Evolutionary conservation across 1,140 invertebrate genomes (phyloP), one percentile per base, ranked within the genome.

Genomic region (Mesaphorura yosii): DNA sequence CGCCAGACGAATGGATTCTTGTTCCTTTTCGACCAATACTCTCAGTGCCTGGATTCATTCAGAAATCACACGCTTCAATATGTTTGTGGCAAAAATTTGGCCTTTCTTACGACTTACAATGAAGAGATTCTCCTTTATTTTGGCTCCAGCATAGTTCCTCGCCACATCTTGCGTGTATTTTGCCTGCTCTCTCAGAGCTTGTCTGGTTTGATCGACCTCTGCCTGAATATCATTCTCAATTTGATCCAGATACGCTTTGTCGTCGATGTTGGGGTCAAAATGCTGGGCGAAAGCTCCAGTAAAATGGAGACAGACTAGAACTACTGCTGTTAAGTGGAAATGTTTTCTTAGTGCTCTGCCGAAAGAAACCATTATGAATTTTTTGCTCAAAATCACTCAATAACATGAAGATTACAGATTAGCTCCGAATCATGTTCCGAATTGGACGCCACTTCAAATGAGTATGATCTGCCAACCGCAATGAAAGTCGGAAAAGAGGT

Each of bases 121-220:
- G 41, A 63, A 59, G 17, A 63, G 31, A 48, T 58, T 63, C 44
- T 59, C 40, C 45, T 58, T 63, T 14, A 63, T 15, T 42, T 55
- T 59, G 7, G 55, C 55, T 19, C 38, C 53, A 51, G 59, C 58
- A 44, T 49, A 63, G n/a, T 26, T 37, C 44, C 37, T 38, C 2
- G 60, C 51, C n/a, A 50, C 45, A 17, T 31, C 26, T 44, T 59
- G 47, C 2, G 59, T 26, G 14, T 48, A 41, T 42, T 37, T 46
- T 3, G 48, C 47, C 42, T 58, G 31, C 15, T 57, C 51, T 15
- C 57, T 34, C 15, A 59, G 42, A 28, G 38, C 48, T 3, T 20
- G 7, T 29, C 52, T 46, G 3, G 48, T 41, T 10, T 42, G 39
- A 29, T 40, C 31, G 3, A 53, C 51, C 46, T 62, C 60, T 14